Conservation (phyloP, 2,888 invertebrate species). For the Pachliopta kotzebuea region DNA sequence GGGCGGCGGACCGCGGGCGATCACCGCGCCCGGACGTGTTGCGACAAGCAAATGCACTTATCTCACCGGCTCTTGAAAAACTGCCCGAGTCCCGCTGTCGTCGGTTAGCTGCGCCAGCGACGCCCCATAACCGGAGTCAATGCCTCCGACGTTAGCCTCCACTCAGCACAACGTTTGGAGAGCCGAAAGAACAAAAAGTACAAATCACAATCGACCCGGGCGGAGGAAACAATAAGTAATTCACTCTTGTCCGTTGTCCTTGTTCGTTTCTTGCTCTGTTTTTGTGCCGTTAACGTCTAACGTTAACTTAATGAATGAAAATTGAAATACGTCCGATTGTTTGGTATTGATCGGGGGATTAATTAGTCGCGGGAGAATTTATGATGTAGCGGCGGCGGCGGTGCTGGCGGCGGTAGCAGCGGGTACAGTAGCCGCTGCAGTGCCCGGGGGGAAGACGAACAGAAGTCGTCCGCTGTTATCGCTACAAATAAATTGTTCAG, state of each 20-base stretch:
- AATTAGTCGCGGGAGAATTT: conserved; percentile 29
- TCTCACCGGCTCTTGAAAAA: conserved; percentile 76
- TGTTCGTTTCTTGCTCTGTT: conserved; percentile 50
- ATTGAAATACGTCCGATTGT: conserved; percentile 14
- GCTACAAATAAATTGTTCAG: conserved; percentile 74
- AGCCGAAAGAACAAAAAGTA: conserved; percentile 57
- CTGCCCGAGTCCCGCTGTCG: conserved; percentile 67
- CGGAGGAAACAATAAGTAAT: conserved; percentile 62
- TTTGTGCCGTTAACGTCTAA: conserved; percentile 17
- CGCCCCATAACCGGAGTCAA: conserved; percentile 56
- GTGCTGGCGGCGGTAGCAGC: no score
- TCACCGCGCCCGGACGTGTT: conserved; percentile 70
- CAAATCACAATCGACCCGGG: conserved; percentile 53
- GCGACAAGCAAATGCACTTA: conserved; percentile 81
- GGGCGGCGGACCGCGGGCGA: conserved; percentile 35
- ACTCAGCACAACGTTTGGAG: conserved; percentile 54
- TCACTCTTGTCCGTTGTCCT: conserved; percentile 41
- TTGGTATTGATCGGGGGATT: conserved; percentile 22
- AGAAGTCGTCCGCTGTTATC: conserved; percentile 71
- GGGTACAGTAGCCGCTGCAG: conserved; percentile 40
- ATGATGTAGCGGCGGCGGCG: conserved; percentile 41
- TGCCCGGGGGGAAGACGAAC: conserved; percentile 38
- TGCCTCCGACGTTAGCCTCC: conserved; percentile 62
- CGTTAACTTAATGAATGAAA: conserved; percentile 13
- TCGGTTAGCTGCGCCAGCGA: conserved; percentile 71